Percentiles rank a stretch among this genome's conserved stretches.
phyloP scores from a whole-genome alignment of 2,113 vertebrate species.

The Sylvilagus bachmani region DNA sequence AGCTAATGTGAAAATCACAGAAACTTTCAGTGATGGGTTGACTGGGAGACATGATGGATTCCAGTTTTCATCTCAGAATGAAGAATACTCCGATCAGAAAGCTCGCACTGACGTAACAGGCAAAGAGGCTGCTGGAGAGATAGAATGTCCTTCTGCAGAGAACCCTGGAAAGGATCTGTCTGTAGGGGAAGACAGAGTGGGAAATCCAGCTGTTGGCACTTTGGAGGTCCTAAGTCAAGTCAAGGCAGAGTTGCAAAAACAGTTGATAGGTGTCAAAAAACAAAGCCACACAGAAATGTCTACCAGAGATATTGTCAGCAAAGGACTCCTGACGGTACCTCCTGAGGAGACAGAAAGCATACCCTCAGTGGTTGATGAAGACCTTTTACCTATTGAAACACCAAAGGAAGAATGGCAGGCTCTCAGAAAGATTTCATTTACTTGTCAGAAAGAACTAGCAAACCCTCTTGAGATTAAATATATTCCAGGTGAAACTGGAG shows the following conservation, averaged over 20 bases:
- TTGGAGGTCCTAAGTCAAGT: neutral
- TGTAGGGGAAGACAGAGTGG: constrained; percentile 54
- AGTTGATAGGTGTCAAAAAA: neutral
- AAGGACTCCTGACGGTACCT: neutral
- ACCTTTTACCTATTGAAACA: constrained; percentile 20
- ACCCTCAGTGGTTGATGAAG: neutral
- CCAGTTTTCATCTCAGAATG: constrained; percentile 56
- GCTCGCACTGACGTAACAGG: constrained; percentile 62
- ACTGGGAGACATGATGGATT: constrained; percentile 62
- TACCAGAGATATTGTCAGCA: constrained; percentile 6
- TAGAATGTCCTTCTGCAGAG: constrained; percentile 1
- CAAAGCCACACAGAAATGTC: constrained; percentile 30
- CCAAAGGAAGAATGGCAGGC: constrained; percentile 44
- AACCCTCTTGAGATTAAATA: neutral
- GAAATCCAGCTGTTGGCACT: neutral
- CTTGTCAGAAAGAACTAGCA: constrained; percentile 64
- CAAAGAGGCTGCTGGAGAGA: constrained; percentile 59
- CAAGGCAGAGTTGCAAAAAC: constrained; percentile 65
- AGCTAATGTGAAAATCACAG: neutral
- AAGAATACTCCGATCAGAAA: neutral
- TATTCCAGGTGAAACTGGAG: constrained; percentile 66
- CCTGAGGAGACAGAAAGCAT: constrained; percentile 58
- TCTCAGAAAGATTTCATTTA: neutral
- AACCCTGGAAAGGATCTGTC: constrained; percentile 25
- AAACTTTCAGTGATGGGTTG: neutral